A percentile compares a stretch with the other conserved stretches of the same genome.
Conservation (phyloP, 2,797 vertebrate species). For the Galagoides demidoff region DNA sequence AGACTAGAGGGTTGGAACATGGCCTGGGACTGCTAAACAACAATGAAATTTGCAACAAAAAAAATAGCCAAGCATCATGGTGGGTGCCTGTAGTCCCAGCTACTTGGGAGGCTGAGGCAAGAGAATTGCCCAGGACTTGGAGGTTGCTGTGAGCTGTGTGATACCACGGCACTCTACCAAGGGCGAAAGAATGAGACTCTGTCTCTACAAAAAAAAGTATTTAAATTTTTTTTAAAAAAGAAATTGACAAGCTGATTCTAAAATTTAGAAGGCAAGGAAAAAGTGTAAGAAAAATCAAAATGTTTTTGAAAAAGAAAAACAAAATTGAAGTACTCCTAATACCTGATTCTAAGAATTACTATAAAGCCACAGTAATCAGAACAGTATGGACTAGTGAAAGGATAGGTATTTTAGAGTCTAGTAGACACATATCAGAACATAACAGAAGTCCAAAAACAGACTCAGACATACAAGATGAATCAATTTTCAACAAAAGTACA, state of each 20-base stretch:
- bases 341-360: background rate
- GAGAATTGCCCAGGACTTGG: no score
- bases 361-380: background rate
- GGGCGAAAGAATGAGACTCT: no score
- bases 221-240: background rate
- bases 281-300: background rate
- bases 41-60: no score
- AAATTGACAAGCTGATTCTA: background rate
- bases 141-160: no score
- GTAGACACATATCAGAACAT: background rate
- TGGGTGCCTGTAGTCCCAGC: no score
- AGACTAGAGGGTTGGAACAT: no score
- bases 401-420: background rate
- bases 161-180: no score
- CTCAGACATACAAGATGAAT: background rate
- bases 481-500: background rate
- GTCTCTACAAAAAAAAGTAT: background rate
- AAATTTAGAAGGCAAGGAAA: background rate
- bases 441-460: background rate
- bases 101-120: no score
- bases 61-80: no score
- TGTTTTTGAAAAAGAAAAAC: constrained; percentile 20
- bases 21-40: no score
- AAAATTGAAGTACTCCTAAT: background rate
- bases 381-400: background rate